Evolutionary conservation across 1,140 invertebrate genomes (phyloP), one percentile per base, ranked within the genome.

Genomic region (Druon quercuslanigerum): DNA sequence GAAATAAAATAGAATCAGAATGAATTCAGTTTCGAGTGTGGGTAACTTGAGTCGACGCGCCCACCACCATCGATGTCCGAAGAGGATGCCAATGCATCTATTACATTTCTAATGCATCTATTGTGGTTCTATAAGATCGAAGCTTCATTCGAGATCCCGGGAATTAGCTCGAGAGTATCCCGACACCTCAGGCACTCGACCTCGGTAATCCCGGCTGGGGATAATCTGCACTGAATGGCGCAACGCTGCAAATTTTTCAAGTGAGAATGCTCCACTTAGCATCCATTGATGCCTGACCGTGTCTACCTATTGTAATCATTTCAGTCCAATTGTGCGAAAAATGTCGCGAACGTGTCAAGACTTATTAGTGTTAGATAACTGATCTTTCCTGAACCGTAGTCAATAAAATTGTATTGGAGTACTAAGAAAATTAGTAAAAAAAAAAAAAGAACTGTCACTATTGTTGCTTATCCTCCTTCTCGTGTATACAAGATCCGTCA

Each of bases 211-310:
- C 86, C 79, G 82, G 81, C 72, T 78, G 70, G 85, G 87, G 86
- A 88, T 90, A 90, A 90, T 89, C 89, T 88, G 81, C 77, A 66
- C 17, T 88, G 83, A 88, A 90, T 90, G 73, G 83, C 77, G 79
- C 80, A 84, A 83, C 78, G 79, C 76, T 83, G 77, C 83, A 76
- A 88, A 88, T 86, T 84, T 86, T 84, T 82, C 78, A 79, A 79
- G 75, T 73, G 77, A 81, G 80, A 87, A 87, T 85, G 76, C 77
- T 72, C 82, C 83, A 86, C 82, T 90, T 87, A 85, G 80, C 57
- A 79, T 52, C 75, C 54, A 50, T 12, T 40, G 54, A 12, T 54
- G 40, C 50, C 66, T 79, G 54, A 60, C 72, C 54, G 57, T n/a
- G 50, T 51, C 25, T 33, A 46, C 8, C 20, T 75, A 25, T 70